These are phyloP conservation scores for Tupaia tana DNA, from an alignment of 2,113 vertebrate genomes.

Conservation along the genomic window DNA sequence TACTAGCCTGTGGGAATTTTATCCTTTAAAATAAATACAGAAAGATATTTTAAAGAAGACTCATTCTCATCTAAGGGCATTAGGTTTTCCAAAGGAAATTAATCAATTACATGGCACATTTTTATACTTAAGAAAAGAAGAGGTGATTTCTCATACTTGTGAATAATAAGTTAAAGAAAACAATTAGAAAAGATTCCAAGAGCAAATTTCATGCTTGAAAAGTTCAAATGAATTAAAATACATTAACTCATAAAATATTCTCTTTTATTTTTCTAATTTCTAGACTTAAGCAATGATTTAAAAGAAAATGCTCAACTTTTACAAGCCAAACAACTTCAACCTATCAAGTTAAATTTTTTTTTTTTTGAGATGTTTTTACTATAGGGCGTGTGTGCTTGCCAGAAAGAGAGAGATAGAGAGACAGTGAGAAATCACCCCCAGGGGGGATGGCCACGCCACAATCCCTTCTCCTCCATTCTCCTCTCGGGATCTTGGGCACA, in stretches of 20 bases:
- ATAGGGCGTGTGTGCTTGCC: too few species aligned
- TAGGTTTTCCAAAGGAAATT: not conserved
- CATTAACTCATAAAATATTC: not conserved
- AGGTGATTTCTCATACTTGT: not conserved
- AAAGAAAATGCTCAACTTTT: conserved; percentile 4
- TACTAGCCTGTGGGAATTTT: not conserved
- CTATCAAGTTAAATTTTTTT: not conserved
- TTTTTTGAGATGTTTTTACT: too few species aligned
- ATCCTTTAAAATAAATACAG: not conserved
- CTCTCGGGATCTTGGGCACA: too few species aligned
- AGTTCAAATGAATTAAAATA: not conserved
- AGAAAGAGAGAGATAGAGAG: too few species aligned
- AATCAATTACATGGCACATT: not conserved
- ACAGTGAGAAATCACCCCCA: too few species aligned
- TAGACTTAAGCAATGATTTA: not conserved
- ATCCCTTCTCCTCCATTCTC: too few species aligned
- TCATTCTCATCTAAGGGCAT: not conserved
- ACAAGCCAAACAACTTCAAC: not conserved
- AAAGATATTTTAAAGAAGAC: not conserved
- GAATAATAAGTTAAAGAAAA: not conserved
- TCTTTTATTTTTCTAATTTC: not conserved
- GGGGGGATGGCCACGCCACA: too few species aligned
- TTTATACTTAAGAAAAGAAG: not conserved
- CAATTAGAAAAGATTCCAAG: not conserved
- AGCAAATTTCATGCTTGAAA: not conserved